Evolutionary conservation across 2,888 invertebrate species (phyloP).

Genomic region (Automeris io): DNA sequence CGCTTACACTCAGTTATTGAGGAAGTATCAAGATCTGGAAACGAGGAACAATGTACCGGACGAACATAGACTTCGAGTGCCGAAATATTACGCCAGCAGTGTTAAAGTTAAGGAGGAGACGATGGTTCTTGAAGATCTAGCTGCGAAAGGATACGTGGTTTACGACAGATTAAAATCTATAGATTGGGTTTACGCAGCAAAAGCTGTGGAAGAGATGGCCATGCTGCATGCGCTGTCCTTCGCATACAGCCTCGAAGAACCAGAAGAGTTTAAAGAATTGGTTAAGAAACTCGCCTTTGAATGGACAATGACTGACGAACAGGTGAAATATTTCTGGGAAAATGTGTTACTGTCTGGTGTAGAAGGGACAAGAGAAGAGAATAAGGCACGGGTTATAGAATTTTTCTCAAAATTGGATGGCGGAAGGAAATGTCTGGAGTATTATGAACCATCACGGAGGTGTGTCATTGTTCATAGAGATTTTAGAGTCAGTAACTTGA

Average conservation of each 20-base stretch:
- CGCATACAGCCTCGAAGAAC: slow-evolving; percentile 29
- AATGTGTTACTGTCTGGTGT: slow-evolving; percentile 16
- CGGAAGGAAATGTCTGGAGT: slow-evolving; percentile 13
- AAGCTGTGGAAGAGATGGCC: slow-evolving; percentile 27
- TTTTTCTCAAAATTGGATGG: slow-evolving; percentile 17
- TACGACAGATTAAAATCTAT: slow-evolving; percentile 30
- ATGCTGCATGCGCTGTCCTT: slow-evolving; percentile 43
- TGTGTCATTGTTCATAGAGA: slow-evolving; percentile 27
- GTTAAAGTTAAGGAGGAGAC: slow-evolving; percentile 25
- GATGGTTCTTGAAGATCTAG: slow-evolving; percentile 35
- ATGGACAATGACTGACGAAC: background rate
- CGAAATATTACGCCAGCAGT: slow-evolving; percentile 28
- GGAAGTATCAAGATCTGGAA: slow-evolving; percentile 17
- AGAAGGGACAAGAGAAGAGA: slow-evolving; percentile 21
- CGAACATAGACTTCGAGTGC: slow-evolving; percentile 23
- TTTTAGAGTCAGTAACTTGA: slow-evolving; percentile 36
- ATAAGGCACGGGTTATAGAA: slow-evolving; percentile 22
- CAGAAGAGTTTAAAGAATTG: slow-evolving; percentile 22
- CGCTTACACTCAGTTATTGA: slow-evolving; percentile 16
- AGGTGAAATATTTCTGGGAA: slow-evolving; percentile 6
- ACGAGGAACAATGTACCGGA: slow-evolving; percentile 14
- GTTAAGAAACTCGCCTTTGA: background rate
- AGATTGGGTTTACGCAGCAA: slow-evolving; percentile 29
- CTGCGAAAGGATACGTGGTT: slow-evolving; percentile 23
- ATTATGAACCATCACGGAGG: slow-evolving; percentile 10